Base-by-base conservation (phyloP, 2,797 vertebrate genomes). In the Sebastes steindachneri region DNA sequence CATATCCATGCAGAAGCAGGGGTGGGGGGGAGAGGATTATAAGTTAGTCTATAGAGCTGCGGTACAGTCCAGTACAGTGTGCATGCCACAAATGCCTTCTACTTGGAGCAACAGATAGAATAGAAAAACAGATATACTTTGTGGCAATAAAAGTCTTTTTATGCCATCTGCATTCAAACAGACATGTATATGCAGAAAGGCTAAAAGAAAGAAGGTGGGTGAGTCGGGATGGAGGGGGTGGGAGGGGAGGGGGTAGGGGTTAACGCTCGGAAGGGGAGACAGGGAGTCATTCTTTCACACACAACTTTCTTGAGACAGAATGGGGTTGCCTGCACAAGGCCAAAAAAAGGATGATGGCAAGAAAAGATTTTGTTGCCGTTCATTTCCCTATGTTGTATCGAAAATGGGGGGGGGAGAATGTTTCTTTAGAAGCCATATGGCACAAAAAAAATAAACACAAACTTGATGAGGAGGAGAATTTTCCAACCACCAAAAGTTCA, bases 71-170 rank as follows among this genome's bases (percentile, higher is more conserved):
- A 95, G 87, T 88, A 94, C 90, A 94, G 79, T 76, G 93, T 77
- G 95, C 97, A 99, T 99, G 97, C 97, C 94, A 97, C 94, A 96
- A 97, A 97, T 89, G 92, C 92, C 93, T 95, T 91, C 93, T 94
- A 95, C 92, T 94, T 89, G 94, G 93, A 96, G 92, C 94, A 95
- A 96, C 95, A 95, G 93, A 95, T 95, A 96, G 94, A 96, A 96
- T 96, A 96, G 96, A 96, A 97, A 97, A 97, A 97, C 96, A 97
- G 95, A 97, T 96, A 97, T 93, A 97, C 96, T 97, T 95, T 95
- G 95, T 97, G 94, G 97, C 98, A 99, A 98, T 97, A 98, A 99
- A 99, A 98, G 95, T 97, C 96, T 98, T 99, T 99, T 98, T 97
- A 97, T 99, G 98, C 98, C 98, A 99, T 99, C 97, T 97, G 97